These are phyloP conservation scores for Pachypeltis micranthus DNA, from an alignment of 1,140 invertebrate genomes.

Conservation along the genomic window DNA sequence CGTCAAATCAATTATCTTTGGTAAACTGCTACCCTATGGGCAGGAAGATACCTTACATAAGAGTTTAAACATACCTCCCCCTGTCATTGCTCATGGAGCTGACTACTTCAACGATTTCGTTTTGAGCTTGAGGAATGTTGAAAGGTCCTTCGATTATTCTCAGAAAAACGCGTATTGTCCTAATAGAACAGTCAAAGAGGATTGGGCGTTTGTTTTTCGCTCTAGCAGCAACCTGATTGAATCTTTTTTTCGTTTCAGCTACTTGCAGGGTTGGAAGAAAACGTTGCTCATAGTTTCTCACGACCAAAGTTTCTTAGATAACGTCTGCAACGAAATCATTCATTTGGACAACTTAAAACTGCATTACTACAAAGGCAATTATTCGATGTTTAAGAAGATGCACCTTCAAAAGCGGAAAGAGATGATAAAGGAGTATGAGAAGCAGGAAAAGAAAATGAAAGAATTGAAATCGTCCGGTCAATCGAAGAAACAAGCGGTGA, in stretches of 20 bases:
- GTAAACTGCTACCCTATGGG: no score
- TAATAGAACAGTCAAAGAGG: no score
- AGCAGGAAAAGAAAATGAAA: conserved; percentile 90
- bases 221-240: no score
- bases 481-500: conserved; percentile 83
- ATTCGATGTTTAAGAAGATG: conserved; percentile 99
- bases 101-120: no score
- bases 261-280: conserved; percentile 95
- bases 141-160: no score
- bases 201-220: no score
- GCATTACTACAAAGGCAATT: conserved; percentile 97
- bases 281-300: conserved; percentile 95
- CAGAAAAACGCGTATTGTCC: no score
- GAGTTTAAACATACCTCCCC: no score
- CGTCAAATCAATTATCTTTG: no score
- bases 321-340: conserved; percentile 97
- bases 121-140: no score
- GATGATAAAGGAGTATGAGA: conserved; percentile 94
- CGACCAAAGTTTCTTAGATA: conserved; percentile 98
- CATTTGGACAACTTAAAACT: conserved; percentile 91
- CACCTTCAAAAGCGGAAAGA: conserved; percentile 89
- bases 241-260: conserved; percentile 42
- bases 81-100: no score
- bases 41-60: no score
- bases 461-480: conserved; percentile 90